Evolutionary conservation across 2,797 vertebrate species (phyloP).

Genomic region (Pteronotus mesoamericanus): DNA sequence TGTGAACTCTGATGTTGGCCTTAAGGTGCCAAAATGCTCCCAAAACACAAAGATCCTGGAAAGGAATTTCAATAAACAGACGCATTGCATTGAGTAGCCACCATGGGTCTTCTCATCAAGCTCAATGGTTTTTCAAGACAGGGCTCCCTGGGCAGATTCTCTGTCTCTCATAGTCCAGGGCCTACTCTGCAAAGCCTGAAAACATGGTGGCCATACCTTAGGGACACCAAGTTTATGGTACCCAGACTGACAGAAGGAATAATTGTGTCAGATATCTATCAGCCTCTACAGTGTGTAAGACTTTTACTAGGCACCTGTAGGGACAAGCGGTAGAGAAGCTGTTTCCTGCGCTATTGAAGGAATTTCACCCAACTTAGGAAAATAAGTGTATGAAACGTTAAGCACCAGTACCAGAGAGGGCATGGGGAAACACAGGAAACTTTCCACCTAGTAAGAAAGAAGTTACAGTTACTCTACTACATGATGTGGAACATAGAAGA

Average conservation of each 20-base stretch:
- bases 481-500: not conserved
- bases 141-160: not conserved
- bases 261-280: not conserved
- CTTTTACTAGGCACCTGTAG: not conserved
- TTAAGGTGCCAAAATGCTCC: not conserved
- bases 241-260: not conserved
- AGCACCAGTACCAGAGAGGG: not conserved
- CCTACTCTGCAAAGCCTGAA: not conserved
- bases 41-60: not conserved
- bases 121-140: not conserved
- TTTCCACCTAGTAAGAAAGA: not conserved
- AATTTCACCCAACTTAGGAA: not conserved
- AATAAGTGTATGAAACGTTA: not conserved
- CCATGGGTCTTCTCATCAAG: not conserved
- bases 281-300: not conserved
- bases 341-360: not conserved
- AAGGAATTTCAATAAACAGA: not conserved
- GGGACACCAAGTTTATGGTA: not conserved
- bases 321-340: not conserved
- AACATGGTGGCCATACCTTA: not conserved
- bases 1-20: not conserved
- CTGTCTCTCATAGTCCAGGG: not conserved
- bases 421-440: not conserved
- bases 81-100: not conserved
- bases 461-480: not conserved